These are phyloP conservation scores for Nothoprocta pentlandii DNA, from an alignment of 2,113 vertebrate genomes.

Conservation along the genomic window DNA sequence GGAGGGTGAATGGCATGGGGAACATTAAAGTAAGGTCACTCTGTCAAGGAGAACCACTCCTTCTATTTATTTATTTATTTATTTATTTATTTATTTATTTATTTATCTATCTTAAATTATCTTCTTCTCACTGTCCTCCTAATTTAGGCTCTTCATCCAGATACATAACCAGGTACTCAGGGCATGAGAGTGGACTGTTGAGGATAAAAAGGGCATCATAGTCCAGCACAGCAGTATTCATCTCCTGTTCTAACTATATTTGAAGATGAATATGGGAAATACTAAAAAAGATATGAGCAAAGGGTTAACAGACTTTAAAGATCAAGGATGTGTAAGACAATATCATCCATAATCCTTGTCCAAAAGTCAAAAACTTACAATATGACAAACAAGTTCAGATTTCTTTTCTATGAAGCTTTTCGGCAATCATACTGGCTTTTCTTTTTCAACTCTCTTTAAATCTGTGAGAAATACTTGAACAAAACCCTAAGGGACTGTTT, in stretches of 20 bases:
- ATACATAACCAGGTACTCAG: neutral
- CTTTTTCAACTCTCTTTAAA: neutral
- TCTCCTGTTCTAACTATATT: neutral
- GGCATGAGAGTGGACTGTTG: neutral
- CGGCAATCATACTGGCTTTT: neutral
- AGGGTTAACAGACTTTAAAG: neutral
- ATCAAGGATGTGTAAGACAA: neutral
- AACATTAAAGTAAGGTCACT: conserved; percentile 85
- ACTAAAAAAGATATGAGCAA: neutral
- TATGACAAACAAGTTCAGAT: neutral
- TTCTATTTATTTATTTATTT: neutral
- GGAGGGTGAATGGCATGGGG: conserved; percentile 80
- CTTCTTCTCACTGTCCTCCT: neutral
- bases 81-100: too few relatives aligned
- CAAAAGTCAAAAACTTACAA: neutral
- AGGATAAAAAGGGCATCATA: neutral
- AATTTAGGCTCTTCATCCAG: neutral
- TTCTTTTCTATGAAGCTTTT: neutral
- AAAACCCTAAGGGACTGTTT: neutral
- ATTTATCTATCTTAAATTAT: neutral
- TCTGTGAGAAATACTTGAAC: neutral
- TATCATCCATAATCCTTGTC: neutral
- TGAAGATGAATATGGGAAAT: neutral
- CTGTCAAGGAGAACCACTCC: conserved; percentile 72
- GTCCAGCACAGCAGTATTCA: neutral